phyloP scores from a whole-genome alignment of 2,888 invertebrate species.

The Empis stercorea region DNA sequence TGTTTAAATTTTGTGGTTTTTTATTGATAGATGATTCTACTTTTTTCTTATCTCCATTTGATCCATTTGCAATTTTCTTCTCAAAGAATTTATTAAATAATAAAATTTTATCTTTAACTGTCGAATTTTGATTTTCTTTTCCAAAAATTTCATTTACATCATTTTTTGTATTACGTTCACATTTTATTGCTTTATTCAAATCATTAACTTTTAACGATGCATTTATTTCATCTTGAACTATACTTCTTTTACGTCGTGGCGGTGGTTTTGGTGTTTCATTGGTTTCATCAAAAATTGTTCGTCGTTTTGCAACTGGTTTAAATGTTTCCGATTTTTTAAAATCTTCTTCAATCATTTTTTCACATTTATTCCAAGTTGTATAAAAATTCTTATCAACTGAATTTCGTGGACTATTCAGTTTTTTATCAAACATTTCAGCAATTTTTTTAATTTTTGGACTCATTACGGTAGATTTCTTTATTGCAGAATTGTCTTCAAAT shows the following conservation, averaged over 20 bases:
- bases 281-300: no score
- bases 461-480: neutral
- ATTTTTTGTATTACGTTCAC: neutral
- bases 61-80: constrained; percentile 5
- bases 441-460: neutral
- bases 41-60: neutral
- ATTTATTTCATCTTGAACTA: no score
- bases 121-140: neutral
- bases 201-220: neutral
- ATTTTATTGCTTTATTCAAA: neutral
- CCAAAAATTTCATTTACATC: no score
- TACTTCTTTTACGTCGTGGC: neutral
- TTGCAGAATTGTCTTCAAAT: no score
- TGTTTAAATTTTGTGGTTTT: neutral
- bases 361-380: neutral
- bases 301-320: neutral
- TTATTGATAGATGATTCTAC: neutral
- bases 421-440: neutral
- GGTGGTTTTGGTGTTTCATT: neutral
- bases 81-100: constrained; percentile 26
- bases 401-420: neutral
- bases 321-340: neutral
- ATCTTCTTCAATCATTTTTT: no score
- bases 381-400: neutral
- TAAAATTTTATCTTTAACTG: constrained; percentile 26